A percentile compares a stretch with the other conserved stretches of the same genome.
Conservation (phyloP, 2,797 vertebrate genomes). For the Yasuhikotakia modesta region DNA sequence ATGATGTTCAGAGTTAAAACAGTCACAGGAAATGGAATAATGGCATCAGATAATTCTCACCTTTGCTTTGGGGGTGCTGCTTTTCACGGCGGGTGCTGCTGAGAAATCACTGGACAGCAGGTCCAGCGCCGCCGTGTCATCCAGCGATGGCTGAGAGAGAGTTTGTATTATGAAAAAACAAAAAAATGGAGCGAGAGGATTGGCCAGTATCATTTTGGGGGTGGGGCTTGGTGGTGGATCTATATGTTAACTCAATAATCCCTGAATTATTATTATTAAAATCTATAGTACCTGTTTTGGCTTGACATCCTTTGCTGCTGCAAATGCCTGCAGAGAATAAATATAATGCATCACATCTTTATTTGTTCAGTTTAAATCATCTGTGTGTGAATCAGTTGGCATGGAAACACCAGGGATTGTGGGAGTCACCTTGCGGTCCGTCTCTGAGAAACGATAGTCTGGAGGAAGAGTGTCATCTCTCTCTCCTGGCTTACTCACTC, state of each 20-base stretch:
- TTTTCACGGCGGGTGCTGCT: background rate
- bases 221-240: no score
- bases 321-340: constrained; percentile 60
- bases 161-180: no score
- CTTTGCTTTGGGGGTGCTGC: constrained; percentile 68
- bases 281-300: constrained; percentile 71
- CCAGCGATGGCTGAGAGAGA: constrained; percentile 62
- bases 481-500: constrained; percentile 74
- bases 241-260: no score
- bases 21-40: no score
- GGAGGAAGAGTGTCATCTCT: constrained; percentile 75
- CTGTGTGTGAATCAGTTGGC: constrained; percentile 25
- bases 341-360: no score
- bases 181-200: no score
- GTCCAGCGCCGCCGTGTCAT: constrained; percentile 72
- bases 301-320: constrained; percentile 52
- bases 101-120: constrained; percentile 73
- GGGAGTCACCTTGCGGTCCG: constrained; percentile 70
- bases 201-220: no score
- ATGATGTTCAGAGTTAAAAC: no score
- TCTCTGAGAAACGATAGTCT: constrained; percentile 70
- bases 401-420: background rate
- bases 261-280: no score
- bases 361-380: no score
- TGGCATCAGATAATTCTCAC: constrained; percentile 64